Base-by-base conservation (phyloP, 1,140 invertebrate species). In the Campoletis sonorensis region DNA sequence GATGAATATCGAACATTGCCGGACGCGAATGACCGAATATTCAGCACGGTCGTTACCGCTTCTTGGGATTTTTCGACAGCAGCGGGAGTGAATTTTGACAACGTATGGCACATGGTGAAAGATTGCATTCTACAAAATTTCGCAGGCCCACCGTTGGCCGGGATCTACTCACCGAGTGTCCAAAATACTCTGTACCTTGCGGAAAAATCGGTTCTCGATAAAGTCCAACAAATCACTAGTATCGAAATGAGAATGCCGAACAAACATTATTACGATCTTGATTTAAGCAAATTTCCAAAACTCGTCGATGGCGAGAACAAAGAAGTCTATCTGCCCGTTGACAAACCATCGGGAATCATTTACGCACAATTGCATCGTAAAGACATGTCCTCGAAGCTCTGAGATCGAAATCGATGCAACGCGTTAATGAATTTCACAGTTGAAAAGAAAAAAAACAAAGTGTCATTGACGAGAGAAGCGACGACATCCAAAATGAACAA, bases 211-310 rank as follows among this genome's bases (percentile, higher is more conserved):
- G 93, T 95, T 15, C 87, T 96, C 51, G 94, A 95, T 86, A 93
- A 93, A 88, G 89, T 96, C 73, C 90, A 94, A 2, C 91, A 95
- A 93, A 94, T 96, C 54, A 89, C 90, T 0, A 93, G 93, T 83
- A 95, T 96, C 37, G 94, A 94, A 79, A 96, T 96, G 93, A 92
- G 93, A 77, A 95, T 96, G 94, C 96, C 96, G 0, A 97, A 96
- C 87, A 96, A 95, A 85, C 96, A 97, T 89, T 96, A 96, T 86
- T 94, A 95, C 82, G 94, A 94, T 77, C 93, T 96, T 21, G 95
- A 97, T 87, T 92, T 96, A 51, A 94, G 94, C 26, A 95, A 95
- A 83, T 96, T 96, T 89, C 91, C 93, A 4, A 93, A 93, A 23
- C 86, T 95, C 16, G 93, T 93, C 4, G 92, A 94, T 5, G 93